phyloP scores from a whole-genome alignment of 1,140 invertebrate genomes.

The Zaprionus inermis region DNA sequence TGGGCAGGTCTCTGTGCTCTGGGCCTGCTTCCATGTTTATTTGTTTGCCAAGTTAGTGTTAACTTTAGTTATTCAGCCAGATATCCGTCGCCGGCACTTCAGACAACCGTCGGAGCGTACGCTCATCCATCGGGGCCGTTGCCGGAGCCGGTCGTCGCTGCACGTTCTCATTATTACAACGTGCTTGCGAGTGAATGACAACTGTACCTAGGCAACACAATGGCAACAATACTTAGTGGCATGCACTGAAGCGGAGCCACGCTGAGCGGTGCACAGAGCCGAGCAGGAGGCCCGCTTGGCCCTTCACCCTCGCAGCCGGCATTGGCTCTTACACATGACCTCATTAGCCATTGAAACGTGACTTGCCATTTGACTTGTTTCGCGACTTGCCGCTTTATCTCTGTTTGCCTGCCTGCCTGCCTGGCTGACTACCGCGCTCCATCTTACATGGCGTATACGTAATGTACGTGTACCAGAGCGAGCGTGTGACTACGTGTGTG shows the following conservation, averaged over 20 bases:
- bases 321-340: slow-evolving; percentile 81
- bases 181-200: slow-evolving; percentile 67
- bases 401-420: slow-evolving; percentile 30
- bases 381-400: slow-evolving; percentile 57
- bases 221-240: slow-evolving; percentile 45
- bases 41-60: slow-evolving; percentile 82
- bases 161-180: slow-evolving; percentile 78
- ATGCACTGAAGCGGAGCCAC: slow-evolving; percentile 9
- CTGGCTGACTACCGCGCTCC: slow-evolving; percentile 10
- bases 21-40: slow-evolving; percentile 73
- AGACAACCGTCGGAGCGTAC: slow-evolving; percentile 34
- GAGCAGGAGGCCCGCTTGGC: slow-evolving; percentile 23
- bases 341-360: slow-evolving; percentile 83
- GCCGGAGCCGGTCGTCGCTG: slow-evolving; percentile 23
- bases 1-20: slow-evolving; percentile 14
- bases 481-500: slow-evolving; percentile 33
- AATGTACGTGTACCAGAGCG: neutral
- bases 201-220: slow-evolving; percentile 76
- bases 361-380: slow-evolving; percentile 81
- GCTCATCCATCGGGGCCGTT: slow-evolving; percentile 24
- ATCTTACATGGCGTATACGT: slow-evolving; percentile 11
- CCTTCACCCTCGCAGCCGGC: slow-evolving; percentile 37
- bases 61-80: slow-evolving; percentile 82
- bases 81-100: slow-evolving; percentile 77
- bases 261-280: neutral